Base-by-base conservation (phyloP, 2,113 vertebrate genomes). In the Macquaria ambigua region DNA sequence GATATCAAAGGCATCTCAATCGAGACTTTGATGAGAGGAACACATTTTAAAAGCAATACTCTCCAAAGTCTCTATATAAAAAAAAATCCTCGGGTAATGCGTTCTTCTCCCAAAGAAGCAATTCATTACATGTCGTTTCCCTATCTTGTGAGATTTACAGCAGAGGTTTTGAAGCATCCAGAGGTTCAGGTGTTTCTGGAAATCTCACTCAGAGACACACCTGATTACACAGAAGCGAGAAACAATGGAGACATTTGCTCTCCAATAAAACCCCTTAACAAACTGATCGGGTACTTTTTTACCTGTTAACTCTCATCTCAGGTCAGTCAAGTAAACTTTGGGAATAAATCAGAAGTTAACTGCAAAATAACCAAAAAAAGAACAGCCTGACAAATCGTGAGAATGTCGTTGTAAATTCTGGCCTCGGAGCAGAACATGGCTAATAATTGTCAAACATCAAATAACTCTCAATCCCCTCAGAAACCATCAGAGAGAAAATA, bases 1-100 rank as follows among this genome's bases (percentile, higher is more conserved):
- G 5, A 90, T 93, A 94, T 94, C 93, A 94, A 95, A 95, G 93
- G 89, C 86, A 87, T 87, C 88, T 83, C 87, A 89, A 93, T 93
- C 59, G 89, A 89, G 85, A 93, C 95, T 95, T 94, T 94, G 92
- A 93, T 93, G 93, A 91, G 90, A 87, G 83, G 82, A 94, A 90
- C 82, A 82, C 64, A 83, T 93, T 93, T 93, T 89, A 92, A 93
- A 94, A 76, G 91, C 85, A 73, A 89, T 82, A 82, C 81, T 86
- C 87, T 86, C 80, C 85, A 90, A 93, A 86, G 87, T 89, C 80
- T 89, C 46, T 62, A 39, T 74, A 58, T 2, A 73, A 68, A 21
- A 73, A 87, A 76, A 89, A 83, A 82, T 68, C 70, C 79, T 80
- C 5, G 64, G 82, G 31, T 85, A 82, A 85, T 56, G 34, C 6